A percentile compares a stretch with the other conserved stretches of the same genome.
Evolutionary conservation across 2,113 vertebrate species (phyloP).

Genomic region (Pardalotus punctatus): DNA sequence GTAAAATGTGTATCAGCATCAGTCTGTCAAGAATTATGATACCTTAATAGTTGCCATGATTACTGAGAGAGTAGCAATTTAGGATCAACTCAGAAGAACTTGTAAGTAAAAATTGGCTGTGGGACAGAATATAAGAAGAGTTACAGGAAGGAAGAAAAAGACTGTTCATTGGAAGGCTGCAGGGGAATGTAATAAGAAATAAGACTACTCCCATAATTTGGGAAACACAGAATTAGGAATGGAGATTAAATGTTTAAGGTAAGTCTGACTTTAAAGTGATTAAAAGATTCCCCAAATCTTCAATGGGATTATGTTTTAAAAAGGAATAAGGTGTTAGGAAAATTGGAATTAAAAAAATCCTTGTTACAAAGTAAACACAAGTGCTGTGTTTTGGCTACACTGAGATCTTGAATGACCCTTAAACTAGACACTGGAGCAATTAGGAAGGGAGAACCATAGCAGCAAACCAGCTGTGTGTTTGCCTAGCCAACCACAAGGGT

Average conservation of each 20-base stretch:
- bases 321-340: background rate
- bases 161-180: background rate
- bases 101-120: background rate
- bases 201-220: background rate
- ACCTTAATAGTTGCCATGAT: background rate
- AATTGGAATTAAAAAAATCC: background rate
- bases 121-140: background rate
- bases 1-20: background rate
- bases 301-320: background rate
- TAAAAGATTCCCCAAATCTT: background rate
- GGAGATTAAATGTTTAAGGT: background rate
- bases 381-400: background rate
- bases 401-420: background rate
- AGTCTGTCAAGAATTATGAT: background rate
- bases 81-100: background rate
- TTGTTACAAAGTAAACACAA: background rate
- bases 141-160: background rate
- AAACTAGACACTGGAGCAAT: background rate
- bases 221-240: background rate
- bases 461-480: background rate
- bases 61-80: background rate
- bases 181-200: background rate
- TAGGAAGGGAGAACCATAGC: background rate
- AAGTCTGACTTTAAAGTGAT: background rate
- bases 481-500: background rate